Evolutionary conservation across 2,797 vertebrate genomes (phyloP), one percentile per base, ranked within the genome.

Genomic region (Spatula versicolor): DNA sequence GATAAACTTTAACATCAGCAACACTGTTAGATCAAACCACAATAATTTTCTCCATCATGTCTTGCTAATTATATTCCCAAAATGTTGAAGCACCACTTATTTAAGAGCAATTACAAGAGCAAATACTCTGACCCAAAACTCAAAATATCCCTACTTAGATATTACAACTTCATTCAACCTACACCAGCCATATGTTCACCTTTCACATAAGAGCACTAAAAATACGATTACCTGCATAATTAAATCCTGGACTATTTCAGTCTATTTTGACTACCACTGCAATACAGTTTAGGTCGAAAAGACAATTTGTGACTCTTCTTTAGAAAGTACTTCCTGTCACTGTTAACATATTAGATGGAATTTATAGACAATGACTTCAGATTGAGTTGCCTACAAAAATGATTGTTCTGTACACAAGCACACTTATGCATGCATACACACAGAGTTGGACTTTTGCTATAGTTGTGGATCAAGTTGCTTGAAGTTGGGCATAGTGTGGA

Each of bases 371-470:
- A 31, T 7, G 58, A 39, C 11, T 69, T 68, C 56, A 55, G 30
- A 31, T 2, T 37, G 43, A 63, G 22, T 46, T 55, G n/a, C 45
- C 39, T 41, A 9, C 45, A 68, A 87, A 73, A 87, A 9, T 3
- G 1, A 35, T 31, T 58, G 37, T 37, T 43, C n/a, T 63, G 55
- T 28, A 33, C 6, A 30, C 13, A 10, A 2, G 12, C 31, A 45
- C 21, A n/a, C 4, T 1, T 2, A 3, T 14, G 22, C 4, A 9
- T 31, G 6, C 3, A 3, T 18, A 17, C 5, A 9, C 33, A 21
- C 7, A 11, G 31, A 37, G 2, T 22, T 80, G 13, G n/a, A 8
- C 35, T 15, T 69, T 66, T 89, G 17, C 9, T 73, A 14, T 20
- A 85, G 30, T 28, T 20, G 15, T 74, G 21, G 19, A 9, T 60